Evolutionary conservation across 2,888 invertebrate species (phyloP).

Genomic region (Dicranocentrus wangi): DNA sequence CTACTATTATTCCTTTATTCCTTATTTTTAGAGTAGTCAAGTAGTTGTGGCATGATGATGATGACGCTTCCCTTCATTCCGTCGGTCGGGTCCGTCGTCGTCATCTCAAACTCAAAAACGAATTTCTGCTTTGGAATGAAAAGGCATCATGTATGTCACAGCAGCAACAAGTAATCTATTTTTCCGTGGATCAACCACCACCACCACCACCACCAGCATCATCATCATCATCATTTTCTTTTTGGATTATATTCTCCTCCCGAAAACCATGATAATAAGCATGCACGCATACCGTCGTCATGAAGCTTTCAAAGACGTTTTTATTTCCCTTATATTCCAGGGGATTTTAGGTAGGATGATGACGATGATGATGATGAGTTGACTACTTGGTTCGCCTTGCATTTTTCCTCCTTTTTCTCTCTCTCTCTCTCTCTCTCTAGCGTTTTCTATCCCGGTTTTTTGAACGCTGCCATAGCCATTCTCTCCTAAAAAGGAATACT

Average conservation of each 20-base stretch:
- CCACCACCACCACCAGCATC: constrained; percentile 3
- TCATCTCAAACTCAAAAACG: no score
- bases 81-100: no score
- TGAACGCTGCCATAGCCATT: constrained; percentile 14
- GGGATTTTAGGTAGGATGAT: constrained; percentile 39
- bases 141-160: constrained; percentile 46
- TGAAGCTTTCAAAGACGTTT: not conserved
- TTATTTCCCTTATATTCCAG: not conserved
- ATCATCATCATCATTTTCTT: constrained; percentile 13
- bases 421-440: constrained; percentile 29
- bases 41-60: no score
- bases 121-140: constrained; percentile 29
- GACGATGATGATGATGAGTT: constrained; percentile 43
- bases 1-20: constrained; percentile 33
- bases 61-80: constrained; percentile 40
- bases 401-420: constrained; percentile 20
- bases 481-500: constrained; percentile 52
- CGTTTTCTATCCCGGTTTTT: constrained; percentile 47
- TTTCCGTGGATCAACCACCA: constrained; percentile 29
- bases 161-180: constrained; percentile 42
- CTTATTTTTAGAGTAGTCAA: no score
- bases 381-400: constrained; percentile 32
- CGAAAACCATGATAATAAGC: constrained; percentile 21
- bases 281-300: not conserved
- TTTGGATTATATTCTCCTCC: constrained; percentile 20